phyloP scores from a whole-genome alignment of 64 coral and sea anemone species.

The Stylophora pistillata region DNA sequence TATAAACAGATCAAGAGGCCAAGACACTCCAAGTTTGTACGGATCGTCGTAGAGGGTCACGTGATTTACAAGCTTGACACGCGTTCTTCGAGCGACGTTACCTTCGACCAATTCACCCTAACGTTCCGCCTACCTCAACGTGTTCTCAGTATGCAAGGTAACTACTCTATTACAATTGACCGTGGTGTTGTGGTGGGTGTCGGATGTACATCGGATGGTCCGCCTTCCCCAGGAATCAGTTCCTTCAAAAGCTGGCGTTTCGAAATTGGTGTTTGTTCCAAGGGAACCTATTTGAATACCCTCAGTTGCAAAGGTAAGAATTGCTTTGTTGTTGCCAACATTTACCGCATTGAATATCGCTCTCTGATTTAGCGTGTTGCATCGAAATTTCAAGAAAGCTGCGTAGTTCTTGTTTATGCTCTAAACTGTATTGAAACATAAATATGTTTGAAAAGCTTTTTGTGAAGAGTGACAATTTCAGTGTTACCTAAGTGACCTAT shows the following conservation, averaged over 20 bases:
- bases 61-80: constrained; percentile 60
- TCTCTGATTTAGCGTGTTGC: too few relatives aligned
- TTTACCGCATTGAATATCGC: too few relatives aligned
- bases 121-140: constrained; percentile 4
- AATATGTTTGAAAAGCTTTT: too few relatives aligned
- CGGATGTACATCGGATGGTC: constrained; percentile 62
- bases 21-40: constrained; percentile 39
- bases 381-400: too few relatives aligned
- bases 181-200: constrained; percentile 51
- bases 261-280: constrained; percentile 16
- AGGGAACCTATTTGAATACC: neutral
- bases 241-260: constrained; percentile 23
- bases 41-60: constrained; percentile 31
- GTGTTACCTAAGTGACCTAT: too few relatives aligned
- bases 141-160: constrained; percentile 60
- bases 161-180: constrained; percentile 47
- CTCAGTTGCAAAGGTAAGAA: neutral
- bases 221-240: constrained; percentile 40
- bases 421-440: too few relatives aligned
- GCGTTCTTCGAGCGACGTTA: constrained; percentile 46
- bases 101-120: constrained; percentile 28
- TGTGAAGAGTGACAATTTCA: too few relatives aligned
- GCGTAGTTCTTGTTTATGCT: too few relatives aligned
- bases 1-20: constrained; percentile 60
- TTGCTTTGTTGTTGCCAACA: too few relatives aligned